Conservation (phyloP, 2,113 vertebrate genomes). For the Chelonoidis abingdonii region DNA sequence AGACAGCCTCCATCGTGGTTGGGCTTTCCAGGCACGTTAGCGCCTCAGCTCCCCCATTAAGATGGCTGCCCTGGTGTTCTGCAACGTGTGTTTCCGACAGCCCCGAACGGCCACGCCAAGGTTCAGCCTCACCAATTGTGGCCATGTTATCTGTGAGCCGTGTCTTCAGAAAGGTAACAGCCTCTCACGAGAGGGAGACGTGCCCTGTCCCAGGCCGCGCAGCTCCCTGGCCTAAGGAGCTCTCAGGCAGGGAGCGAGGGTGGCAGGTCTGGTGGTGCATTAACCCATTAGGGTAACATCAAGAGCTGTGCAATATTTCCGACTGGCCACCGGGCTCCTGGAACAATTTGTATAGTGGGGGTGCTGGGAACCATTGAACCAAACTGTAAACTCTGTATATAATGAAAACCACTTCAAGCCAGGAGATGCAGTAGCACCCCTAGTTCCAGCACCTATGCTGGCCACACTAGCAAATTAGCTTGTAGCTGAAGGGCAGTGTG, state of each 20-base stretch:
- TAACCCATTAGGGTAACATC: background rate
- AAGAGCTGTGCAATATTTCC: background rate
- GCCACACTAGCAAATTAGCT: background rate
- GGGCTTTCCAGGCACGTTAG: too few species aligned
- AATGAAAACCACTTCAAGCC: too few species aligned
- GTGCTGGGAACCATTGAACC: too few species aligned
- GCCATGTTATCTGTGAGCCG: conserved; percentile 87
- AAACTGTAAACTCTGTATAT: too few species aligned
- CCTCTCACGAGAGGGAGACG: background rate
- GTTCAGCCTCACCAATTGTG: conserved; percentile 88
- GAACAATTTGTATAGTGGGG: too few species aligned
- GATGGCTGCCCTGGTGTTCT: conserved; percentile 85
- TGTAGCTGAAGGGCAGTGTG: background rate
- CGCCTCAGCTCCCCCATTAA: rapidly evolving
- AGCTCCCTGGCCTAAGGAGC: background rate
- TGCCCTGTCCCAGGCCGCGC: background rate
- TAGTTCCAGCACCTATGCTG: background rate
- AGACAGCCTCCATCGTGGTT: background rate
- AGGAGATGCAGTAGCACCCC: too few species aligned
- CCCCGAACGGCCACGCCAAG: conserved; percentile 63
- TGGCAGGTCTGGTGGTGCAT: rapidly evolving
- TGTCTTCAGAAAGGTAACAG: conserved; percentile 88
- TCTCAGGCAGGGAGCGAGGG: rapidly evolving
- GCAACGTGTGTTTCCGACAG: conserved; percentile 87
- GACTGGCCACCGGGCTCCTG: background rate